These are phyloP conservation scores for Cephus nigrinus DNA, from an alignment of 2,888 invertebrate species.

Conservation along the genomic window DNA sequence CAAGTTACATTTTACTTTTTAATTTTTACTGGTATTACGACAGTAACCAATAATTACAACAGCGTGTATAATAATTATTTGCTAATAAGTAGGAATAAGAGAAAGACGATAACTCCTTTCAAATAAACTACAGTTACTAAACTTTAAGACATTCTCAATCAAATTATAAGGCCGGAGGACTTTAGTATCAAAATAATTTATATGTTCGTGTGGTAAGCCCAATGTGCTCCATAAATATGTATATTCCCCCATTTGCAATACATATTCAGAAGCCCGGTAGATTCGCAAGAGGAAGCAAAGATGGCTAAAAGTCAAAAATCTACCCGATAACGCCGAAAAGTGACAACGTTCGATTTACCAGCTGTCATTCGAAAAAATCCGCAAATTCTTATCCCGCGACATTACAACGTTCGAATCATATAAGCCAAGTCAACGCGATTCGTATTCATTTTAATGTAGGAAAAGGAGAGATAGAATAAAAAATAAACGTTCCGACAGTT, in stretches of 20 bases:
- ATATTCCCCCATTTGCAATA: not conserved
- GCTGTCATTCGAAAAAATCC: not conserved
- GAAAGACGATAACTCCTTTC: not conserved
- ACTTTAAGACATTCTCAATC: not conserved
- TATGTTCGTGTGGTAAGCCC: not conserved
- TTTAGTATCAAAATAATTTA: not conserved
- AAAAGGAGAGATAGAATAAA: not conserved
- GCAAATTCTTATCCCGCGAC: not conserved
- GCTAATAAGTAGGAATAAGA: not conserved
- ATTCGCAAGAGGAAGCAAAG: not conserved
- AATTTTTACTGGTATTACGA: no score
- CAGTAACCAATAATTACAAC: not conserved
- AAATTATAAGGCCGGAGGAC: not conserved
- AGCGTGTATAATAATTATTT: not conserved
- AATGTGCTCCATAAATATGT: not conserved
- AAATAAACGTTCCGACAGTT: conserved; percentile 11
- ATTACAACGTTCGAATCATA: not conserved
- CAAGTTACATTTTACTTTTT: not conserved
- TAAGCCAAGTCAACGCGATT: not conserved
- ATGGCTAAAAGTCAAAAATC: no score
- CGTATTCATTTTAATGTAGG: not conserved
- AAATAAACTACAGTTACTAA: not conserved
- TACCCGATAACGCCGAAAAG: no score
- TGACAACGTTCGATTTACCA: not conserved
- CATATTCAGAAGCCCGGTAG: not conserved